Evolutionary conservation across 1,140 invertebrate species (phyloP), one percentile per base, ranked within the genome.

Genomic region (Amphibalanus amphitrite): DNA sequence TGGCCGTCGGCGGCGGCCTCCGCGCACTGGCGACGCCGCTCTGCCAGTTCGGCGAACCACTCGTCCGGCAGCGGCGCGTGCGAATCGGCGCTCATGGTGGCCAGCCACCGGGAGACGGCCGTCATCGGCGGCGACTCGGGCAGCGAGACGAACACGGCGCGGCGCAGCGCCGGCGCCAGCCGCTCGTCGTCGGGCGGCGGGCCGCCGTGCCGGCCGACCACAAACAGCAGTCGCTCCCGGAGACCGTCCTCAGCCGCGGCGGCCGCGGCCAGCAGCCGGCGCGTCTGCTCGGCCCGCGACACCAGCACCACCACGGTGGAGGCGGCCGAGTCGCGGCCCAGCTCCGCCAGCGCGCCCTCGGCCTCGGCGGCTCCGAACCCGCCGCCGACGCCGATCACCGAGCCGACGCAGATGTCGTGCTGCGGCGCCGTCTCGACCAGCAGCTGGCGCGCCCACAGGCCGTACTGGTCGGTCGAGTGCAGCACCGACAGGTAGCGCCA

Each of bases 11-110:
- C 75, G 38, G 75, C 73, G 29, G 74, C 69, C 70, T 76, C 26
- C n/a, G 73, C 71, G 74, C 82, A 83, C 33, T 79, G 72, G 71
- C 80, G 81, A 3, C 78, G 71, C n/a, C 78, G 70, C 69, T 82
- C 78, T 75, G 79, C 83, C 73, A 79, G 82, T 69, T 83, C 82
- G 68, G 80, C 76, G 71, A 83, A 83, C 82, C 82, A 84, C 0
- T 75, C 72, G 69, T 77, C 75, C 0, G 82, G 80, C 69, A 82
- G 80, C 0, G 74, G 73, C 1, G 69, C 73, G 70, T 82, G 80
- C 29, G 77, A 79, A 26, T 74, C 72, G 59, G 81, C 78, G 10
- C 74, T 79, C 70, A 81, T 76, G 26, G 75, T 72, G 28, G 79
- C 78, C 59, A 82, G 73, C 72, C 80, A 83, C 28, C 72, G 29